Evolutionary conservation across 2,888 invertebrate species (phyloP).

Genomic region (Himalopsyche tibetana): DNA sequence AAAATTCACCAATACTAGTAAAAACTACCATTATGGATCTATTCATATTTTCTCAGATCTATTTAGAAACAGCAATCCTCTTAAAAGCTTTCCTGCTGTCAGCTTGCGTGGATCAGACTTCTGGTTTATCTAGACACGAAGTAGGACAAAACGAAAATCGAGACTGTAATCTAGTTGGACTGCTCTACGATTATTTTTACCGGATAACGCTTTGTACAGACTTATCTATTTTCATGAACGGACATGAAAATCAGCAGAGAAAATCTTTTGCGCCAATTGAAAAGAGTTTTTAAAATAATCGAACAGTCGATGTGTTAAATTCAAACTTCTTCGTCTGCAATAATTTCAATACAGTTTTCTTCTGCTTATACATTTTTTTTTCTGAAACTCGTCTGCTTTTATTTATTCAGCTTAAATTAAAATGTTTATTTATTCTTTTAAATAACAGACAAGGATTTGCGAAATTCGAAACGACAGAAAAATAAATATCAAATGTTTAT

Average conservation of each 20-base stretch:
- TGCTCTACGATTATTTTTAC: conserved; percentile 40
- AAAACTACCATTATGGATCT: not conserved
- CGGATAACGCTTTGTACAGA: not conserved
- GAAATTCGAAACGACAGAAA: too few relatives aligned
- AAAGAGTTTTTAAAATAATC: not conserved
- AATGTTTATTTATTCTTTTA: too few relatives aligned
- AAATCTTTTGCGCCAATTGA: not conserved
- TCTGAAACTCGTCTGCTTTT: too few relatives aligned
- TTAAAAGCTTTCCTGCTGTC: conserved; percentile 52
- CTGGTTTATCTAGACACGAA: conserved; percentile 41
- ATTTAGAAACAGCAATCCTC: conserved; percentile 52
- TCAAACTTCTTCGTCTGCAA: too few relatives aligned
- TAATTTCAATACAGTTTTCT: too few relatives aligned
- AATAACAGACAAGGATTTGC: too few relatives aligned
- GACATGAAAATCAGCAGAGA: not conserved
- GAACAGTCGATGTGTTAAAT: not conserved
- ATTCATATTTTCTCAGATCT: not conserved
- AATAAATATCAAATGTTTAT: too few relatives aligned
- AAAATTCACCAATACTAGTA: not conserved
- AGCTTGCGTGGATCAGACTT: conserved; percentile 39
- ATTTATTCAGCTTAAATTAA: too few relatives aligned
- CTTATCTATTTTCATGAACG: not conserved
- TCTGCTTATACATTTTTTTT: too few relatives aligned
- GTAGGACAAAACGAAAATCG: conserved; percentile 42
- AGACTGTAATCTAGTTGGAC: conserved; percentile 14